Conservation (phyloP, 2,888 invertebrate species). For the Strigamia crassipes region DNA sequence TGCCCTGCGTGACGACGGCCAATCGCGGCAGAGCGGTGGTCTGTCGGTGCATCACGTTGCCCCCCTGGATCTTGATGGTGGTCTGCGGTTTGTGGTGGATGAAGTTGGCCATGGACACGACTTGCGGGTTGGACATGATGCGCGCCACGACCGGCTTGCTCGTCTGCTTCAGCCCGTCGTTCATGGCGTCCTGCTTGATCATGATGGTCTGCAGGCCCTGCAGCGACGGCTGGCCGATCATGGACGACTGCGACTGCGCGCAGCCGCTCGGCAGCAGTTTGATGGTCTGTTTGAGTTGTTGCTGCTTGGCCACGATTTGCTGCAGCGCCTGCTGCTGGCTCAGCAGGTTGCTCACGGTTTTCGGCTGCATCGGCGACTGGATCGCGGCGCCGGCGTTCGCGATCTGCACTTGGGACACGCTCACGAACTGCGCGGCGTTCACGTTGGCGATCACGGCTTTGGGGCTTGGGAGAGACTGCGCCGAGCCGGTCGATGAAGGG, state of each 20-base stretch:
- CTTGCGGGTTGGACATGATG: conserved; percentile 50
- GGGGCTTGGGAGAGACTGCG: conserved; percentile 49
- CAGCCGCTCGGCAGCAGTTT: conserved; percentile 46
- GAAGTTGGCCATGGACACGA: conserved; percentile 50
- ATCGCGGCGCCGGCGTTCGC: conserved; percentile 23
- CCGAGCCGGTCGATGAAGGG: conserved; percentile 49
- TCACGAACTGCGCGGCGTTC: conserved; percentile 51
- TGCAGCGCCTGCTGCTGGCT: conserved; percentile 47
- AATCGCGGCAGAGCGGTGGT: conserved; percentile 48
- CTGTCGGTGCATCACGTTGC: conserved; percentile 48
- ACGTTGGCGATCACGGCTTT: conserved; percentile 51
- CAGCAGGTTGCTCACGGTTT: conserved; percentile 48
- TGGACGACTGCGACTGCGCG: neutral
- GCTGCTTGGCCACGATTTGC: conserved; percentile 41
- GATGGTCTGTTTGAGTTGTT: conserved; percentile 31
- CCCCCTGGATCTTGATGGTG: conserved; percentile 50
- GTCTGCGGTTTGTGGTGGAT: conserved; percentile 49
- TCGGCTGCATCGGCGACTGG: conserved; percentile 34
- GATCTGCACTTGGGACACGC: conserved; percentile 46
- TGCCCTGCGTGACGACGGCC: conserved; percentile 50
- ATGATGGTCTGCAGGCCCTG: conserved; percentile 50
- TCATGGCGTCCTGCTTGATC: conserved; percentile 49
- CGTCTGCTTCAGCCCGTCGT: conserved; percentile 13
- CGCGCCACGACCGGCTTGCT: conserved; percentile 50
- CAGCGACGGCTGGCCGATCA: conserved; percentile 46